phyloP scores from a whole-genome alignment of 2,888 invertebrate species.

The Amiota mariae region DNA sequence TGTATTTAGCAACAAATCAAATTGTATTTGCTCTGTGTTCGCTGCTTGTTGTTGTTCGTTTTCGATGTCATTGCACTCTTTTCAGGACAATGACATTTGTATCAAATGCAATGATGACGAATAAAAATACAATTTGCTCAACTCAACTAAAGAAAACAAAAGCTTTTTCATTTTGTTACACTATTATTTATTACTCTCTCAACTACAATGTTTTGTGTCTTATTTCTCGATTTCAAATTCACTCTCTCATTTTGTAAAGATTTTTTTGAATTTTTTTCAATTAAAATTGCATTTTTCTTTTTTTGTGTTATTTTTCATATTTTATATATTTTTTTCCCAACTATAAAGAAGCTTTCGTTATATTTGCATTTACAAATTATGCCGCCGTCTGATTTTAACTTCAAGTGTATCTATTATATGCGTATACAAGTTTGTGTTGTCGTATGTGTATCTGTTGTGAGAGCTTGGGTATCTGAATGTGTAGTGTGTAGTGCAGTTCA shows the following conservation, averaged over 20 bases:
- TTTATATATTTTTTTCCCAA: neutral
- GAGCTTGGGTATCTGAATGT: neutral
- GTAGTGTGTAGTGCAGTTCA: slow-evolving; percentile 36
- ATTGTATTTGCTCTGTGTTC: neutral
- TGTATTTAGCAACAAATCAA: slow-evolving; percentile 11
- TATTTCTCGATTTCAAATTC: too few relatives aligned
- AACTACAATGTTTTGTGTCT: too few relatives aligned
- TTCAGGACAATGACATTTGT: slow-evolving; percentile 54
- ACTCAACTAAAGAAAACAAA: too few relatives aligned
- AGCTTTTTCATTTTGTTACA: too few relatives aligned
- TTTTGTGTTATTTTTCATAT: neutral
- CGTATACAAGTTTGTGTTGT: neutral
- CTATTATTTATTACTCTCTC: too few relatives aligned
- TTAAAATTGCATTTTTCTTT: neutral
- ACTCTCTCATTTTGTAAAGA: neutral
- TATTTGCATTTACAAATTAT: slow-evolving; percentile 15
- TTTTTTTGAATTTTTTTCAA: neutral
- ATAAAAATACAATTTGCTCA: neutral
- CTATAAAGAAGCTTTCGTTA: slow-evolving; percentile 2
- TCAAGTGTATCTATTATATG: slow-evolving; percentile 2
- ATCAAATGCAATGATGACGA: slow-evolving; percentile 16
- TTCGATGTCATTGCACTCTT: slow-evolving; percentile 49
- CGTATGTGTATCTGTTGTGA: neutral
- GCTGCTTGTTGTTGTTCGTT: neutral
- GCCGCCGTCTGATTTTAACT: slow-evolving; percentile 1